Percentiles rank a stretch among this genome's conserved stretches.
Conservation (phyloP, 2,113 vertebrate species). For the Orthonyx spaldingii region DNA sequence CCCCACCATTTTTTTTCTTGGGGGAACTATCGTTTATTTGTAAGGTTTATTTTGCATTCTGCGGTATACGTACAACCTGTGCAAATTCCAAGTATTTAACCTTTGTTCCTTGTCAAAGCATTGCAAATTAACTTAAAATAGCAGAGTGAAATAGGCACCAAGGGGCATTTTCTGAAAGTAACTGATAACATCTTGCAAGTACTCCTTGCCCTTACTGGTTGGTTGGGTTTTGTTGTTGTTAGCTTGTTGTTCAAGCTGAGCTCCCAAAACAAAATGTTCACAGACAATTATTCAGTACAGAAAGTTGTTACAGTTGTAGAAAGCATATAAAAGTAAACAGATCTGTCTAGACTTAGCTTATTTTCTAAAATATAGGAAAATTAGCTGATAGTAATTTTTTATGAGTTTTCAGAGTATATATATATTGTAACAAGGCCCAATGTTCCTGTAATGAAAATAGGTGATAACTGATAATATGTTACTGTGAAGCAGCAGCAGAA, state of each 20-base stretch:
- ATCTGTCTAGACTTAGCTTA: background rate
- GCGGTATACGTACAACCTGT: background rate
- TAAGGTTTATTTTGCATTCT: background rate
- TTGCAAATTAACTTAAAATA: conserved; percentile 35
- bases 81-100: conserved; percentile 33
- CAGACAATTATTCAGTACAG: background rate
- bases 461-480: background rate
- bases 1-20: background rate
- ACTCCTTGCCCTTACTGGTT: conserved; percentile 10
- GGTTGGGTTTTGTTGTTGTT: conserved; percentile 10
- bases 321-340: background rate
- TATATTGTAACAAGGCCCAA: background rate
- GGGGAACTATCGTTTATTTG: background rate
- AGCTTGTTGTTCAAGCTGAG: background rate
- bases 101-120: background rate
- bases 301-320: background rate
- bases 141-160: background rate
- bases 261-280: background rate
- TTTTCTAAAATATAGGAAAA: background rate
- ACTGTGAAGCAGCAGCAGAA: background rate
- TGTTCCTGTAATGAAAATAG: background rate
- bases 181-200: background rate
- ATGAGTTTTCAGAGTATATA: background rate
- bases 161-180: background rate
- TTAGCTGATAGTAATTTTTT: background rate